A percentile compares a stretch with the other conserved stretches of the same genome.
Conservation (phyloP, 2,888 invertebrate species). For the Orchestes rusci region DNA sequence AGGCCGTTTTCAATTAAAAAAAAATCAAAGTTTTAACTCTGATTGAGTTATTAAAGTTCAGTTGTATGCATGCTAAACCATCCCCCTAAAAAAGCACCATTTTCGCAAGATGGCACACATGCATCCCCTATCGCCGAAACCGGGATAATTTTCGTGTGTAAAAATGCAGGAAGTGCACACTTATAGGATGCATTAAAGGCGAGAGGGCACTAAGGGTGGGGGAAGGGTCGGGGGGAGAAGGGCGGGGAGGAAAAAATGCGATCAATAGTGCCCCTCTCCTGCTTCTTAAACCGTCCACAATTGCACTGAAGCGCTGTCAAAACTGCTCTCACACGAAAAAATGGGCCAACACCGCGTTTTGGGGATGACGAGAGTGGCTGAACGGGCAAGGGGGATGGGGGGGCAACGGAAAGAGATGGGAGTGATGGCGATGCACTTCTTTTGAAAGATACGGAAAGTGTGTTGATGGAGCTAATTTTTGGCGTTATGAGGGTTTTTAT, state of each 20-base stretch:
- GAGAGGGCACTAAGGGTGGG: conserved; percentile 23
- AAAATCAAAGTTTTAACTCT: too few species aligned
- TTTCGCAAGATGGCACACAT: too few species aligned
- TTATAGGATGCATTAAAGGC: conserved; percentile 36
- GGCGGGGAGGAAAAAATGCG: conserved; percentile 47
- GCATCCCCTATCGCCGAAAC: too few species aligned
- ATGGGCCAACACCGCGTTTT: conserved; percentile 17
- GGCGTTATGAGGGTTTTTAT: too few species aligned
- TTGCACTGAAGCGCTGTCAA: conserved; percentile 46
- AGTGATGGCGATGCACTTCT: conserved; percentile 6
- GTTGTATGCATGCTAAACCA: too few species aligned
- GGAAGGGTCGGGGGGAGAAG: conserved; percentile 21
- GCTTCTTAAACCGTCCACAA: conserved; percentile 46
- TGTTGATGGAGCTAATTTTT: too few species aligned
- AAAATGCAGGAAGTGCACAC: conserved; percentile 37
- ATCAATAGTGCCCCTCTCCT: conserved; percentile 44
- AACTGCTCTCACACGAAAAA: conserved; percentile 36
- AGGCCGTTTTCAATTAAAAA: too few species aligned
- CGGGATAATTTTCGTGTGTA: conserved; percentile 32
- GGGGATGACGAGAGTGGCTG: conserved; percentile 6
- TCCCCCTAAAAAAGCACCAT: too few species aligned
- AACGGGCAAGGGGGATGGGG: neutral
- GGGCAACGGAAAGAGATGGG: conserved; percentile 1
- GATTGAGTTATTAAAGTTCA: too few species aligned
- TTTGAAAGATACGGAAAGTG: conserved; percentile 7